A percentile compares a stretch with the other conserved stretches of the same genome.
phyloP scores from a whole-genome alignment of 2,797 vertebrate species.

The Eulemur coronatus region DNA sequence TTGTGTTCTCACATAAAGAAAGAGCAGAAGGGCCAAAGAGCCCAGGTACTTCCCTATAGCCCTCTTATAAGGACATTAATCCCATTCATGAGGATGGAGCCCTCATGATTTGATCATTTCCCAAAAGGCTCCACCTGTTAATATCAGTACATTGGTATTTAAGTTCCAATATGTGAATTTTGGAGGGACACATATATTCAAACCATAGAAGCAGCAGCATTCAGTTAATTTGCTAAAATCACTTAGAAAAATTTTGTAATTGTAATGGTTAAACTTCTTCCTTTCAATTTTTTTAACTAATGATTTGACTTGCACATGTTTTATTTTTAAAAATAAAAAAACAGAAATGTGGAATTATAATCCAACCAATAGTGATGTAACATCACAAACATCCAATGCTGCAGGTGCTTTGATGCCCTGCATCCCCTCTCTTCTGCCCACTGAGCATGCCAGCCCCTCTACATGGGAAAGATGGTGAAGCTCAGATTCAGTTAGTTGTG shows the following conservation, averaged over 20 bases:
- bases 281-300: not conserved
- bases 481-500: not conserved
- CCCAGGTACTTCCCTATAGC: not conserved
- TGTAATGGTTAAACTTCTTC: not conserved
- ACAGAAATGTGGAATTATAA: not conserved
- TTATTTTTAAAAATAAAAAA: not conserved
- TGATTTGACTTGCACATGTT: not conserved
- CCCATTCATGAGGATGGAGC: not conserved
- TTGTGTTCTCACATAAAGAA: not conserved
- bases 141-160: not conserved
- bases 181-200: not conserved
- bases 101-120: not conserved
- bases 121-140: fast-evolving
- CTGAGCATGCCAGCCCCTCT: not conserved
- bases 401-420: not conserved
- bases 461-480: not conserved
- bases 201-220: not conserved
- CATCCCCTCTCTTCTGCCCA: not conserved
- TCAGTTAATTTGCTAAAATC: not conserved
- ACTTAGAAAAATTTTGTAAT: not conserved
- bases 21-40: not conserved
- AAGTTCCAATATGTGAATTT: not conserved
- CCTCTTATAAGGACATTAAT: no score
- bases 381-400: not conserved
- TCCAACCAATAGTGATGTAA: not conserved